Evolutionary conservation across 2,888 invertebrate species (phyloP), one percentile per base, ranked within the genome.

Genomic region (Pseudeuparius sepicola): DNA sequence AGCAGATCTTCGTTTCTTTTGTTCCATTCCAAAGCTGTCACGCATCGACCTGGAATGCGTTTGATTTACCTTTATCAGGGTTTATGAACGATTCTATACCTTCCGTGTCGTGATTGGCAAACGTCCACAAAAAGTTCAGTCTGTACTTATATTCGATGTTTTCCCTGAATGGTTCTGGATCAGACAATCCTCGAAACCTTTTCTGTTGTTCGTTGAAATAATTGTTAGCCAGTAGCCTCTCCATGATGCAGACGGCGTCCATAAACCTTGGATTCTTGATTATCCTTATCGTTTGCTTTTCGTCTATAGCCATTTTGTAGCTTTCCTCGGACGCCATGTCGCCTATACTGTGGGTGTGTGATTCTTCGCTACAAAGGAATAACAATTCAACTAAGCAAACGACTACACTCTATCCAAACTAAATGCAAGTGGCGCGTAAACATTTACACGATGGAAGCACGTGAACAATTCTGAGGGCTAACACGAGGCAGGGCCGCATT

Each of bases 181-280:
- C 56, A 1, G 64, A 52, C 42, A 83, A 66, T 3, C 80, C 79
- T 14, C 78, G 69, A 54, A 76, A 83, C 18, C 66, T 65, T 46
- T 79, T 76, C 51, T 83, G 84, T 27, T 73, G 66, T 4, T 61
- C 57, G 17, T 69, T 66, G 50, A 66, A 82, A 24, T 70, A 65
- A 48, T 77, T 74, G 31, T 75, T 73, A 0, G 81, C 74, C 12
- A 84, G 59, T 16, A 82, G 71, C 7, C 83, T 67, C 54, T 82
- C 76, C 31, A 75, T 71, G n/a, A 80, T 53, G 49, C 73, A 64
- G 1, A 71, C 65, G 0, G 79, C 75, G 40, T 78, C 68, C 10
- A 65, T 60, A 51, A 79, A 82, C 18, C 47, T 43, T 2, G 40
- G 34, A 23, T 55, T 57, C 9, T 55, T 49, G 7, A 51, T 48